Conservation (phyloP, 2,888 invertebrate genomes). For the Furcula furcula region DNA sequence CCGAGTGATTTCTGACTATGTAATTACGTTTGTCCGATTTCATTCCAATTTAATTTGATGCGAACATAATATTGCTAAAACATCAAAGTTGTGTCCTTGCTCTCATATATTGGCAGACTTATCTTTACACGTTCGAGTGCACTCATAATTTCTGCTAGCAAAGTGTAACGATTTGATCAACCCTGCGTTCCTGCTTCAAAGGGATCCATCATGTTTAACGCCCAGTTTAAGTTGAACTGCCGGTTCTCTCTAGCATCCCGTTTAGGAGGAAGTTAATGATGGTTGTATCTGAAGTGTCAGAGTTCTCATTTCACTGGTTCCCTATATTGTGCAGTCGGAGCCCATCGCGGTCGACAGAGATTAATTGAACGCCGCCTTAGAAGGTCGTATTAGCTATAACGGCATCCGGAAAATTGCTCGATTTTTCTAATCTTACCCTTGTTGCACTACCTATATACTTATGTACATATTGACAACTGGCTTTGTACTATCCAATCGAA, state of each 20-base stretch:
- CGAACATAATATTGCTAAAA: background rate
- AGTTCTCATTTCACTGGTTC: conserved; percentile 53
- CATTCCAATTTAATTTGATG: background rate
- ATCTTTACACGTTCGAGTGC: conserved; percentile 54
- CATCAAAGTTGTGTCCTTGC: background rate
- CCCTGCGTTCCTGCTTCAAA: conserved; percentile 42
- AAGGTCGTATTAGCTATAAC: conserved; percentile 74
- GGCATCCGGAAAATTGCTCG: conserved; percentile 75
- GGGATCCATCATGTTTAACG: conserved; percentile 41
- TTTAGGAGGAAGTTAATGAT: conserved; percentile 39
- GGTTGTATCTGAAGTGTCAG: conserved; percentile 44
- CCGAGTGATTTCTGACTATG: conserved; percentile 25
- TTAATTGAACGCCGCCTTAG: conserved; percentile 68
- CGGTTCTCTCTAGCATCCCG: conserved; percentile 19
- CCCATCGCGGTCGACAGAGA: conserved; percentile 72
- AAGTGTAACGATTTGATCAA: conserved; percentile 50
- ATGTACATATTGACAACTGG: conserved; percentile 61
- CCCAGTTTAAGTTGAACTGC: conserved; percentile 40
- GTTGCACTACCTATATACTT: conserved; percentile 60
- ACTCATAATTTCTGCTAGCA: conserved; percentile 49
- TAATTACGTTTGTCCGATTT: conserved; percentile 13
- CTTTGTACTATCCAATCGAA: no score
- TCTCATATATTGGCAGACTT: conserved; percentile 34
- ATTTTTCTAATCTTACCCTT: conserved; percentile 68
- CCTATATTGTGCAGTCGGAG: conserved; percentile 58